Evolutionary conservation across 2,888 invertebrate species (phyloP), one percentile per base, ranked within the genome.

Genomic region (Eudasyphora cyanicolor): DNA sequence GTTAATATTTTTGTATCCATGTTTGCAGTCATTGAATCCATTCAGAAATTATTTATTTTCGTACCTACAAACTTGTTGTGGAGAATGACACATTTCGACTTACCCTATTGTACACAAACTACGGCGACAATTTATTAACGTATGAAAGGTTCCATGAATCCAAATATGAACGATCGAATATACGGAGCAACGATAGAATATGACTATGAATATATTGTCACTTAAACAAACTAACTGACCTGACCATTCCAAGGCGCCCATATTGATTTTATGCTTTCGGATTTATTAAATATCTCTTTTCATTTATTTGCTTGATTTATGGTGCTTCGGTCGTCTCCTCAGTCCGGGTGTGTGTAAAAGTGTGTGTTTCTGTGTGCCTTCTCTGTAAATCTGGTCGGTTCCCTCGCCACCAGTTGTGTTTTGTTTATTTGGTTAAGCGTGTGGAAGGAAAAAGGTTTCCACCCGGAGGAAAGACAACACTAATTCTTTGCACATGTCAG

Each of bases 81-180:
- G 32, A 32, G 32, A 32, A 32, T 32, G 32, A n/a, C 32, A 64
- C 10, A 14, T 35, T 2, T 38, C 38, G 17, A 38, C 21, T 12
- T 21, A 54, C 54, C 24, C 32, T 32, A 24, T 21, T 54, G 24
- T 32, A 17, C 32, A 32, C 21, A 19, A n/a, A 35, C 71, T 27
- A 7, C 7, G 14, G 32, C 12, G 6, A 57, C 35, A 57, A 73
- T 73, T 73, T 73, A 73, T 73, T 73, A 42, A 60, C 73, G 60
- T 73, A 21, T 57, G 57, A 73, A 60, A 57, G 24, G 57, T 60
- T 42, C 21, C 42, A 73, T 73, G 27, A 73, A 73, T 73, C 60
- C 38, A 24, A 57, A 38, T 42, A 12, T 73, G 67, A 42, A 67
- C 24, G 42, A 32, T 14, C 29, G n/a, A n/a, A 27, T 27, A 10